These are phyloP conservation scores for Rhinoptilus africanus DNA, from an alignment of 2,113 vertebrate species.

Conservation along the genomic window DNA sequence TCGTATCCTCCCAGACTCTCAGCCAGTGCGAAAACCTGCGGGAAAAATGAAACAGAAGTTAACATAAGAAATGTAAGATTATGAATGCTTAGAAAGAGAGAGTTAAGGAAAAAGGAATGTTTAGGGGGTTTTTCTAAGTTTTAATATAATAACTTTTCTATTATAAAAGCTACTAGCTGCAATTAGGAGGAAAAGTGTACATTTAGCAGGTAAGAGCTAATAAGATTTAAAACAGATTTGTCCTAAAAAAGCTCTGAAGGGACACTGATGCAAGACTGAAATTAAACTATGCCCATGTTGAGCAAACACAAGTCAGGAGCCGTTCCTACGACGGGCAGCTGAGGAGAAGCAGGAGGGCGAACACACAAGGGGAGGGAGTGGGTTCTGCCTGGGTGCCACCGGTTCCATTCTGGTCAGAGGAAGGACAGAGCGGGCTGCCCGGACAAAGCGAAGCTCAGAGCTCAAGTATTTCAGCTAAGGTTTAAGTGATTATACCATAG, in stretches of 20 bases:
- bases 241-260: background rate
- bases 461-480: no score
- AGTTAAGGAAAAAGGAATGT: background rate
- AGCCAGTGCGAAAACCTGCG: constrained; percentile 86
- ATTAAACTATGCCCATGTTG: background rate
- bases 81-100: background rate
- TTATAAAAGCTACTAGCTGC: background rate
- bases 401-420: background rate
- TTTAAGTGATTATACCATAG: background rate
- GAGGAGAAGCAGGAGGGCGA: background rate
- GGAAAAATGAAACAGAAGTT: background rate
- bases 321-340: background rate
- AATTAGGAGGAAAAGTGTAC: background rate
- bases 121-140: background rate
- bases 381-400: background rate
- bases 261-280: background rate
- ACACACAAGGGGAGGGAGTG: fast-evolving
- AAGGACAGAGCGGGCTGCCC: background rate
- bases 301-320: background rate
- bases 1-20: constrained; percentile 94
- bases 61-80: background rate
- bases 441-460: background rate
- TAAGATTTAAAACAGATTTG: background rate
- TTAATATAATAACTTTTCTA: background rate
- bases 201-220: background rate